phyloP scores from a whole-genome alignment of 2,888 invertebrate genomes.

The Spodoptera exigua region DNA sequence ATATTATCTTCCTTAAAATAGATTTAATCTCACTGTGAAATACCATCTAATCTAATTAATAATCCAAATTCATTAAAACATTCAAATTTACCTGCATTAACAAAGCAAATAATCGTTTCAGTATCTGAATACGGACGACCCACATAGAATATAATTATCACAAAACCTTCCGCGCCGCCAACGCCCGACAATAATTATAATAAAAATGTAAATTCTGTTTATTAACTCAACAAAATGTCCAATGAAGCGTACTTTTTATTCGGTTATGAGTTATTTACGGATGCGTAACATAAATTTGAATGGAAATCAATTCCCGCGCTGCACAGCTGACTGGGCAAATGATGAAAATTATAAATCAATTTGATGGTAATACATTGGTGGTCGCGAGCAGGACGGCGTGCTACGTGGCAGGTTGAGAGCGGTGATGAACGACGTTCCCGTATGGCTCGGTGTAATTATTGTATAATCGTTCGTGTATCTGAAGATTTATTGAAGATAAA shows the following conservation, averaged over 20 bases:
- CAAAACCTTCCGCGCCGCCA: conserved; percentile 22
- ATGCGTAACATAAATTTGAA: conserved; percentile 56
- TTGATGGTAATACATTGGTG: conserved; percentile 58
- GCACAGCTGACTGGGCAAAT: conserved; percentile 57
- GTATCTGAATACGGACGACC: not conserved
- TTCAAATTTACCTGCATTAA: no score
- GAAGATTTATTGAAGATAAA: not conserved
- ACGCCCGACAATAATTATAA: conserved; percentile 34
- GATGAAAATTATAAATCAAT: conserved; percentile 68
- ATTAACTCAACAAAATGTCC: conserved; percentile 41
- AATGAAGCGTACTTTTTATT: conserved; percentile 52
- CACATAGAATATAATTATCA: conserved; percentile 8
- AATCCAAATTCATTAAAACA: no score
- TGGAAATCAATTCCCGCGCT: conserved; percentile 56
- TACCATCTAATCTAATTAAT: no score
- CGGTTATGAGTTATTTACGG: conserved; percentile 49
- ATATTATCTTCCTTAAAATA: no score
- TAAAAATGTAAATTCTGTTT: conserved; percentile 41
- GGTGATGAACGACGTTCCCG: conserved; percentile 31
- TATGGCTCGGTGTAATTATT: conserved; percentile 19
- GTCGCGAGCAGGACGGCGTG: conserved; percentile 26
- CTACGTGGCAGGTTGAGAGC: conserved; percentile 6
- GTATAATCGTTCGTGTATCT: conserved; percentile 6
- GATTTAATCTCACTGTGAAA: no score
- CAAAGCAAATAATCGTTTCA: not conserved